Evolutionary conservation across 2,797 vertebrate species (phyloP).

Genomic region (Australoheros facetus): DNA sequence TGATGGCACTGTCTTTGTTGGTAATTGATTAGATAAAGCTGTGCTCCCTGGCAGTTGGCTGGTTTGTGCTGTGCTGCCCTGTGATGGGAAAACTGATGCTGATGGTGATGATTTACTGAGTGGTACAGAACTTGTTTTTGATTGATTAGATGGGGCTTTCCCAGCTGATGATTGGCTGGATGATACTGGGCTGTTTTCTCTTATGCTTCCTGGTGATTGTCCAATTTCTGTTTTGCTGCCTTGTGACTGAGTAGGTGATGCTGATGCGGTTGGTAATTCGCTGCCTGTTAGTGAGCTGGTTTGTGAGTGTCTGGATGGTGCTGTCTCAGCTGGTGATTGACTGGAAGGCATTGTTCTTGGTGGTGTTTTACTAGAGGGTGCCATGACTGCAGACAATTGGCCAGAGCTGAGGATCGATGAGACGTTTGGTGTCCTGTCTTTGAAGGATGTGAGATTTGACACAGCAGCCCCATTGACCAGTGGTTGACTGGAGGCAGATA

Average conservation of each 20-base stretch:
- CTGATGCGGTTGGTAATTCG: background rate
- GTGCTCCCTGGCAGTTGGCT: background rate
- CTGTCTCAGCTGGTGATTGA: background rate
- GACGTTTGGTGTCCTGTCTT: slow-evolving; percentile 8
- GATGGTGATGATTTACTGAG: background rate
- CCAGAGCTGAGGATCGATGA: slow-evolving; percentile 33
- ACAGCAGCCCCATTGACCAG: background rate
- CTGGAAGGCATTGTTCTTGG: slow-evolving; percentile 19
- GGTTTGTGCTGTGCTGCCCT: background rate
- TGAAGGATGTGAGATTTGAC: slow-evolving; percentile 25
- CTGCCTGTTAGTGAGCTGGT: background rate
- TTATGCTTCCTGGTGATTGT: background rate
- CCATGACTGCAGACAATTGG: slow-evolving; percentile 14
- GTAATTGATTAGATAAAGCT: background rate
- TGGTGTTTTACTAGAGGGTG: slow-evolving; percentile 7
- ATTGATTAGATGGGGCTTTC: background rate
- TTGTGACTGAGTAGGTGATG: background rate
- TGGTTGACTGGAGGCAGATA: slow-evolving; percentile 28
- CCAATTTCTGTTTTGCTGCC: background rate
- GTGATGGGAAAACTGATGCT: background rate
- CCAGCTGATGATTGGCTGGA: background rate
- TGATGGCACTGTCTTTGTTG: background rate
- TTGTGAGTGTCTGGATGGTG: background rate
- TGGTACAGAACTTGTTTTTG: background rate
- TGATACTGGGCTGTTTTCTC: background rate